Evolutionary conservation across 2,888 invertebrate species (phyloP).

Genomic region (Invenusta paracnida): DNA sequence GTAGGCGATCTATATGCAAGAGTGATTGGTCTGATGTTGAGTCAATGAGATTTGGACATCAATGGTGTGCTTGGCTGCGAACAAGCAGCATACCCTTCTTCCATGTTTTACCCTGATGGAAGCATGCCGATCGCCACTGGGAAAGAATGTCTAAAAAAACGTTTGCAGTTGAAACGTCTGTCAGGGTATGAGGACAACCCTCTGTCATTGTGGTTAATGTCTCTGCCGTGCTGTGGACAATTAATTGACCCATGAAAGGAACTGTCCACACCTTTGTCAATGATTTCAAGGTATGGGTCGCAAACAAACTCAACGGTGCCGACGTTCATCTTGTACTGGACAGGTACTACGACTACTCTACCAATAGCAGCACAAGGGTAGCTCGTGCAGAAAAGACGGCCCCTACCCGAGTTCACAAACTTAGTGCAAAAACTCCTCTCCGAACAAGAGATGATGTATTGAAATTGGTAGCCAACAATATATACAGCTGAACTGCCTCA

Average conservation of each 20-base stretch:
- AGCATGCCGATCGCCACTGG: conserved; percentile 29
- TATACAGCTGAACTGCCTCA: not conserved
- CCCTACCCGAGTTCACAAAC: conserved; percentile 4
- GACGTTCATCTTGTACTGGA: conserved; percentile 15
- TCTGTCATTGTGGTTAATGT: conserved; percentile 38
- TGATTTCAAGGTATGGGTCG: conserved; percentile 8
- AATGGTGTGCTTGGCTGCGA: conserved; percentile 41
- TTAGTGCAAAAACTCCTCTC: conserved; percentile 3
- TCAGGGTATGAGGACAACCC: conserved; percentile 28
- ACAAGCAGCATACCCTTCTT: conserved; percentile 38
- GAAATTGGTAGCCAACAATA: conserved; percentile 14
- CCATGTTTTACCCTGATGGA: conserved; percentile 43
- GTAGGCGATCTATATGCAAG: conserved; percentile 42
- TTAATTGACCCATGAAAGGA: conserved; percentile 37
- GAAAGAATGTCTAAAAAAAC: conserved; percentile 35
- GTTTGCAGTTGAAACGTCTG: conserved; percentile 29
- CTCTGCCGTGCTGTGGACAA: conserved; percentile 37
- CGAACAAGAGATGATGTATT: not conserved
- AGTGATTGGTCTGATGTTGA: conserved; percentile 40
- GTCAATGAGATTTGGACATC: conserved; percentile 32
- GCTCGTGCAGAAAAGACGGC: conserved; percentile 7
- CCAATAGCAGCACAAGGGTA: conserved; percentile 10
- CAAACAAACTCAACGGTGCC: conserved; percentile 31
- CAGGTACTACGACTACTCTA: conserved; percentile 23
- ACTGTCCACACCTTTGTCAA: conserved; percentile 37